phyloP scores from a whole-genome alignment of 2,888 invertebrate species.

The Trichogramma evanescens region DNA sequence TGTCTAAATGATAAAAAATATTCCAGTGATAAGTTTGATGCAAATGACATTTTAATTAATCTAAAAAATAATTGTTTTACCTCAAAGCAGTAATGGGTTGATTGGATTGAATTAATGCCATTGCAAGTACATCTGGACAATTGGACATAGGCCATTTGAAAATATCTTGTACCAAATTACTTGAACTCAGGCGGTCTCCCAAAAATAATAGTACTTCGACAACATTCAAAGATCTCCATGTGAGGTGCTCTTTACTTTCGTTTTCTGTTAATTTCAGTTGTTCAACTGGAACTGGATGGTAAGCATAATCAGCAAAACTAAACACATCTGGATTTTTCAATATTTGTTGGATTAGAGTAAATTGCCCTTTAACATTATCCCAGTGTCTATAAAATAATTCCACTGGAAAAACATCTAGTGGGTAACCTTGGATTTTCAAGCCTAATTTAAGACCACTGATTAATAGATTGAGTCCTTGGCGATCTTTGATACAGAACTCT shows the following conservation, averaged over 20 bases:
- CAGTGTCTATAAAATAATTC: slow-evolving; percentile 85
- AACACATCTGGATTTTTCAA: slow-evolving; percentile 89
- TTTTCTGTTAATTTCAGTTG: slow-evolving; percentile 91
- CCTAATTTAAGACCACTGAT: slow-evolving; percentile 77
- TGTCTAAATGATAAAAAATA: slow-evolving; percentile 51
- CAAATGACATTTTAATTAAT: not conserved
- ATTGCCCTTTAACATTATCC: slow-evolving; percentile 89
- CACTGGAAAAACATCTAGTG: slow-evolving; percentile 72
- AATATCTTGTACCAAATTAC: slow-evolving; percentile 74
- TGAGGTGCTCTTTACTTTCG: slow-evolving; percentile 86
- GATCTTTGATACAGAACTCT: slow-evolving; percentile 81
- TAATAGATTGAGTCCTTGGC: slow-evolving; percentile 74
- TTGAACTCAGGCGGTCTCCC: slow-evolving; percentile 74
- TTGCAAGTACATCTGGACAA: slow-evolving; percentile 88
- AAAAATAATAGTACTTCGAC: slow-evolving; percentile 81
- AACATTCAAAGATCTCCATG: slow-evolving; percentile 89
- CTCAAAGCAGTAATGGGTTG: slow-evolving; percentile 71
- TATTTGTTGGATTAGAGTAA: slow-evolving; percentile 79
- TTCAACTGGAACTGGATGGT: slow-evolving; percentile 78
- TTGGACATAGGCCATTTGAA: slow-evolving; percentile 88
- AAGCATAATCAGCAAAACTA: slow-evolving; percentile 87
- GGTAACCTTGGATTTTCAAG: slow-evolving; percentile 67
- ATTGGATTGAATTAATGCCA: slow-evolving; percentile 82
- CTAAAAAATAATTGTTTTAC: slow-evolving; percentile 47
- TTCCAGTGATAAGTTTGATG: not conserved